Evolutionary conservation across 2,797 vertebrate genomes (phyloP), one percentile per base, ranked within the genome.

Genomic region (Neopelma chrysocephalum): DNA sequence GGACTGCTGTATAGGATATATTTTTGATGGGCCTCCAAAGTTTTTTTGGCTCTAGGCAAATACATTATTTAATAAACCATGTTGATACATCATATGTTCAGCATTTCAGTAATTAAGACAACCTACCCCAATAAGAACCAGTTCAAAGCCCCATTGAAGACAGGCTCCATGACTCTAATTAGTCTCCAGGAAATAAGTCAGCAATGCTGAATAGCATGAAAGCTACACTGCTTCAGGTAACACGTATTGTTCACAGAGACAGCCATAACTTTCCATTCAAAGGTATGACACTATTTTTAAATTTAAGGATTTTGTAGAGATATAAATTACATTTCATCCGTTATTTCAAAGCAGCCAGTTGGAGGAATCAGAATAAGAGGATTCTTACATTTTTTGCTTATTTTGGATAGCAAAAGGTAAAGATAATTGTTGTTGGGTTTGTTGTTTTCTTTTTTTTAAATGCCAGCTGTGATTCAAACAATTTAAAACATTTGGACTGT

Each of bases 401-500:
- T 66, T 93, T 90, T 85, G 60, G 48, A 87, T 22, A 85, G 62
- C 31, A 69, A 94, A 96, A 42, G n/a, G 20, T 86, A 95, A 75
- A 77, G 15, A 83, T 76, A 71, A 88, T 71, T 91, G 64, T 3
- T 2, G 14, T 40, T 26, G 15, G 43, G 29, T 15, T 50, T 50
- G 15, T 40, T 38, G 38, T 11, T n/a, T 42, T 62, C n/a, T 64
- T 69, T 85, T 53, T 40, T 34, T 38, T 20, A 0, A 72, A 66
- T 62, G 82, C 15, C 53, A 87, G 75, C 79, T 78, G 40, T 76
- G 50, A 90, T 89, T 95, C 78, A 87, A 64, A 60, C 36, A 82
- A 89, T 92, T 90, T 82, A 72, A 90, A 94, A 91, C 66, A 93
- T 73, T 93, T 89, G n/a, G 43, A 90, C 54, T 82, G n/a, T 65